Evolutionary conservation across 1,140 invertebrate genomes (phyloP), one percentile per base, ranked within the genome.

Genomic region (Caligus rogercresseyi): DNA sequence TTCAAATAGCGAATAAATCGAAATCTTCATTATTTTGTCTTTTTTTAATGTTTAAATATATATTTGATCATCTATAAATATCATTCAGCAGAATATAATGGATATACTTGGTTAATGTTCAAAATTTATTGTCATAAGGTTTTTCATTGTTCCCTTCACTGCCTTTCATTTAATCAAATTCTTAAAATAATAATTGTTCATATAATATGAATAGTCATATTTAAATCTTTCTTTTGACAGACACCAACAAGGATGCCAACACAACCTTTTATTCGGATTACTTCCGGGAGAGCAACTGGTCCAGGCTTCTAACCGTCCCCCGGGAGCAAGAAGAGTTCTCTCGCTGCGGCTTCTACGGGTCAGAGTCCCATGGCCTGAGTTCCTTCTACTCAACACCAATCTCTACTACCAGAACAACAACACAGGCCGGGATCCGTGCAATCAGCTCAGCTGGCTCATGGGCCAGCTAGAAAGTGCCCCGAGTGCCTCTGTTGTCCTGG

Each of bases 311-410:
- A n/a, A 20, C 15, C 2, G 3, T 15, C n/a, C 4, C 20, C 19
- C 3, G 2, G 19, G 16, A 20, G 11, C 20, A 56, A 21, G 16
- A 21, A 23, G 20, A 56, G 14, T 56, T 56, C 54, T 23, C 19
- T 20, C 18, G 24, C 19, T 56, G 54, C 14, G 54, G 54, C 19
- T 56, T 20, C 24, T 56, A 56, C 18, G 19, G 24, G 20, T 56
- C 2, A 13, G 15, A 56, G 54, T 3, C 54, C 19, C 54, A 23
- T 4, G 54, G 20, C 3, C 15, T 16, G 2, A 16, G 15, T 56
- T 56, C 14, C n/a, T 56, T 20, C 19, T 56, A 20, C 20, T 56
- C 18, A 56, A 56, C 14, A 56, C 54, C 15, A 56, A 56, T 56
- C 54, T 56, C 1, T 56, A 56, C 20, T 56, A 56, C 14, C 20